Evolutionary conservation across 2,888 invertebrate genomes (phyloP), one percentile per base, ranked within the genome.

Genomic region (Pristionchus maxplancki): DNA sequence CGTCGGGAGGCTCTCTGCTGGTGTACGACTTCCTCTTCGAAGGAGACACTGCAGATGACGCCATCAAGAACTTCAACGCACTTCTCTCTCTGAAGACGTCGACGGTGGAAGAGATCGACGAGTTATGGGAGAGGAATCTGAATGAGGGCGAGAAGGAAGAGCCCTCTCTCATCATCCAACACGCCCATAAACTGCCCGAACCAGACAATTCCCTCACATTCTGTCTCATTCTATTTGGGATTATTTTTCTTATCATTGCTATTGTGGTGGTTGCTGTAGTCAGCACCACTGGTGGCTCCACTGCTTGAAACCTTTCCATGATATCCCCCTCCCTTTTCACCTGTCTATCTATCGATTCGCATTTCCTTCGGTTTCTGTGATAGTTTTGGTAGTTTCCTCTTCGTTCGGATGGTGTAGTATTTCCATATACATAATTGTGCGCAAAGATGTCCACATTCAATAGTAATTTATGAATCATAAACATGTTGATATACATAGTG

Each of bases 21-120:
- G 89, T 92, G 53, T 90, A 91, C 44, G 92, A 92, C 48, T 92
- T 90, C 83, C 90, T 92, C 0, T 92, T 92, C 82, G 92, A 92
- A 67, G 91, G 91, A 0, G 92, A 92, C 74, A 90, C 91, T 28
- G 90, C 91, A 13, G 92, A 92, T 74, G 92, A 92, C 86, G 91
- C 92, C 28, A 91, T 91, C 88, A 92, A 91, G 83, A 92, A 92
- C 83, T 91, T 92, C 78, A 90, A 92, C 58, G 91, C 91, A 28
- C 90, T 92, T 87, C 89, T 92, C 88, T 90, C 91, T 40, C 81
- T 92, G 31, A 89, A 87, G 50, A n/a, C 34, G 3, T 31, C 34
- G n/a, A n/a, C 81, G 4, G 87, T 74, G 24, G 88, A 88, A 48
- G 78, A 88, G 44, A 64, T 88, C n/a, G 88, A 88, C n/a, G 88